These are phyloP conservation scores for Pseudoips prasinana DNA, from an alignment of 2,888 invertebrate species.

Conservation along the genomic window DNA sequence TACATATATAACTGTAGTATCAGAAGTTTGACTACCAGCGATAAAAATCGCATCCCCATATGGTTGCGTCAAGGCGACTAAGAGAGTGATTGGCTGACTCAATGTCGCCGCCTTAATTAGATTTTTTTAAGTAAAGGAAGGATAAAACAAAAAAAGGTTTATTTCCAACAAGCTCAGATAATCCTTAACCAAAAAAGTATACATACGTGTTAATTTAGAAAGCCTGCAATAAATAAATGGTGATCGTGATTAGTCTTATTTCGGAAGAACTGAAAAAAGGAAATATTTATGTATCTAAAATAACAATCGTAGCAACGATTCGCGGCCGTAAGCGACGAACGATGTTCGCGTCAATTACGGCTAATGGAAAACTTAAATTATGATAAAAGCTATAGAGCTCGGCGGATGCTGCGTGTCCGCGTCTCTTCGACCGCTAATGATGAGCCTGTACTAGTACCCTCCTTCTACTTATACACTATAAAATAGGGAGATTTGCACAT, in stretches of 20 bases:
- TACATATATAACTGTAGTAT: too few species aligned
- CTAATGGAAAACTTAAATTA: constrained; percentile 82
- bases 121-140: too few species aligned
- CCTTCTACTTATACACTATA: not conserved
- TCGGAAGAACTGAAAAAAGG: constrained; percentile 70
- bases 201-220: too few species aligned
- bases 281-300: constrained; percentile 76
- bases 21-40: too few species aligned
- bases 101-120: too few species aligned
- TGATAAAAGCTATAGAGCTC: constrained; percentile 77
- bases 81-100: too few species aligned
- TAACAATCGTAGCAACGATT: constrained; percentile 69
- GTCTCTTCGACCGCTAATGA: constrained; percentile 39
- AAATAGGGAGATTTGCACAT: not conserved
- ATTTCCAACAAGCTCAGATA: too few species aligned
- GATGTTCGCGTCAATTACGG: constrained; percentile 80
- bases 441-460: constrained; percentile 24
- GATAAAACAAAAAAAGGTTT: too few species aligned
- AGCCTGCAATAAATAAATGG: too few species aligned
- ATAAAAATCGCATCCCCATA: too few species aligned
- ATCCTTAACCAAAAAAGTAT: too few species aligned
- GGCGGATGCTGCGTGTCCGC: constrained; percentile 60
- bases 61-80: too few species aligned
- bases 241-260: constrained; percentile 48
- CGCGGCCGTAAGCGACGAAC: constrained; percentile 77